Base-by-base conservation (phyloP, 2,888 invertebrate genomes). In the Pammene fasciana region DNA sequence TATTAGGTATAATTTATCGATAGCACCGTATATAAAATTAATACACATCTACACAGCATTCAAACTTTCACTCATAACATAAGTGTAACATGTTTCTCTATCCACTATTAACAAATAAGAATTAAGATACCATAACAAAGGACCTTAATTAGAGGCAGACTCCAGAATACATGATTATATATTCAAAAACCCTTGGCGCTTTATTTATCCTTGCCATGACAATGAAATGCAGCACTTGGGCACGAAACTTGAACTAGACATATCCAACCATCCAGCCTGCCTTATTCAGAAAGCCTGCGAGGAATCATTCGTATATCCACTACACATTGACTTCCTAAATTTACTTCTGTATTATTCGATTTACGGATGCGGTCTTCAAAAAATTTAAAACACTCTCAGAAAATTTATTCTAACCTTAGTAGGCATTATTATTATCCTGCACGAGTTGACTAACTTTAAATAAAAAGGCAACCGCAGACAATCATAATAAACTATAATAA, bases 221-320 rank as follows among this genome's bases (percentile, higher is more conserved):
- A 85, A 83, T 85, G 83, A 72, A 72, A 72, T 70, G 70, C 60
- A 18, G 65, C 82, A 84, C 83, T 85, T 81, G 83, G 82, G 84
- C 84, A 83, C 83, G 82, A 82, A 86, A 84, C 83, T 85, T 82
- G 77, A 79, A 81, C 80, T 75, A 79, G 77, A 76, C 80, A 77
- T 78, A 82, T 82, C 79, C 82, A 79, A 76, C 79, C 79, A 81
- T 77, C 79, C 78, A 78, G 84, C 3, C n/a, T 54, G n/a, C 34
- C 7, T 52, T n/a, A 34, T 54, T 54, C 54, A 34, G 54, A 54
- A 54, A 54, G 54, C 34, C 8, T 48, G 48, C 48, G 10, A 16
- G 46, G 16, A 10, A 14, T 14, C 3, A 16, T 18, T 50, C 2
- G 26, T 52, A 52, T 52, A 26, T 26, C 54, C 54, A 54, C 11